Base-by-base conservation (phyloP, 2,888 invertebrate genomes). In the Diarsia rubi region DNA sequence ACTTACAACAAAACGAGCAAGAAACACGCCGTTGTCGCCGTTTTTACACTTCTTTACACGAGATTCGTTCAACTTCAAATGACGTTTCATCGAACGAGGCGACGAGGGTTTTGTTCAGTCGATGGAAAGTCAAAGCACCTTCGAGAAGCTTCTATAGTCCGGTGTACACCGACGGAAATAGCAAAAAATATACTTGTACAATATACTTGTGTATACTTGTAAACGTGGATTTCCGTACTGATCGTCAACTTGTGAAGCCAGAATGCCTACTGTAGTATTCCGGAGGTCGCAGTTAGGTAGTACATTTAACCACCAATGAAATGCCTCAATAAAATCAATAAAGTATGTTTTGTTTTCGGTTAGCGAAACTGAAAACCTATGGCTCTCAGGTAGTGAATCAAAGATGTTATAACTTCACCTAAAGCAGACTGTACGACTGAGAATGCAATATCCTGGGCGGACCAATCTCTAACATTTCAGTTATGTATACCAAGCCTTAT, bases 91-190 rank as follows among this genome's bases (percentile, higher is more conserved):
- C 69, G 83, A 77, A 68, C 69, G 59, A 63, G 62, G 70, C 68
- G 70, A 57, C 69, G 73, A 82, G 64, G 67, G 65, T 67, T 77
- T 73, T 57, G 42, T 67, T 19, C 16, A 73, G 81, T 73, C 75
- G 80, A 84, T 80, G 73, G 75, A 77, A 81, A n/a, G n/a, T n/a
- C n/a, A n/a, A n/a, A 70, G 80, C 67, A 83, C 59, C 65, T 90
- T 91, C 91, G 84, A 90, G 91, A 91, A 91, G 83, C 85, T 91
- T 91, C 91, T 78, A 84, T 86, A 80, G 44, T 71, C 78, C 45
- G 9, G 78, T 71, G 44, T 47, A 60, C 68, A 82, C 77, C 44
- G 2, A 9, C 59, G 78, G 2, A 60, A 60, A 1, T 8, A 0
- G 12, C 3, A 31, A 64, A 27, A 4, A 8, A 24, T n/a, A 24